Percentiles rank a stretch among this genome's conserved stretches.
Conservation (phyloP, 2,888 invertebrate species). For the Leucoma salicis region DNA sequence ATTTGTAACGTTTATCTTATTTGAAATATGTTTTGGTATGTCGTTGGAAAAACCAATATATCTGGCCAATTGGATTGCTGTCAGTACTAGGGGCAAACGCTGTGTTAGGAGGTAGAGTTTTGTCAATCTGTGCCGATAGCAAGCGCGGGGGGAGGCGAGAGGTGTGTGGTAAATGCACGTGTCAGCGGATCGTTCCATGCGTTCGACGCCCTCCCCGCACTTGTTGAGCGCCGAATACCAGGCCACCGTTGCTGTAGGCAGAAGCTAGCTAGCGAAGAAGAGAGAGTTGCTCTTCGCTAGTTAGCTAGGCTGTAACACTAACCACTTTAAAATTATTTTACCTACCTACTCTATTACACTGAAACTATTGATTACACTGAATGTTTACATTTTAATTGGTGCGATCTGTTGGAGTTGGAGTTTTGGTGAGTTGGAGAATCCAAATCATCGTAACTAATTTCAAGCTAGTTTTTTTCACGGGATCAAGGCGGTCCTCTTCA, state of each 20-base stretch:
- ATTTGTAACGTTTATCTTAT: too few species aligned
- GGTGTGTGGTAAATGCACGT: constrained; percentile 68
- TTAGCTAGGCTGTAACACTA: too few species aligned
- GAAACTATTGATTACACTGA: too few species aligned
- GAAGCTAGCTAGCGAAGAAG: constrained; percentile 54
- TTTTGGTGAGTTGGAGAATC: too few species aligned
- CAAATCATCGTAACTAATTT: too few species aligned
- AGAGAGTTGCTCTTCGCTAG: too few species aligned
- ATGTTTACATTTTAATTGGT: too few species aligned
- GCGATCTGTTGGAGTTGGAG: too few species aligned
- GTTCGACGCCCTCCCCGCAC: constrained; percentile 65
- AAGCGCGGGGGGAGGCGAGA: constrained; percentile 32
- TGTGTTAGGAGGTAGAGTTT: constrained; percentile 47
- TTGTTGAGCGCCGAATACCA: constrained; percentile 63
- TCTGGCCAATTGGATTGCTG: constrained; percentile 73
- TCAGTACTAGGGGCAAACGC: constrained; percentile 63
- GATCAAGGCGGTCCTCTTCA: too few species aligned
- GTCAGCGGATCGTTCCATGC: constrained; percentile 74
- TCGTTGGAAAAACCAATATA: constrained; percentile 59
- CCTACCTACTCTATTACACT: too few species aligned
- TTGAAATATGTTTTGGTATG: constrained; percentile 34
- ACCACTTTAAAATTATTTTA: too few species aligned
- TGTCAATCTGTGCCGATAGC: constrained; percentile 46
- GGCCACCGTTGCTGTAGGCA: constrained; percentile 33
- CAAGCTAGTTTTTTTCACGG: too few species aligned